A percentile compares a stretch with the other conserved stretches of the same genome.
Evolutionary conservation across 2,113 vertebrate species (phyloP).

Genomic region (Coregonus clupeaformis): DNA sequence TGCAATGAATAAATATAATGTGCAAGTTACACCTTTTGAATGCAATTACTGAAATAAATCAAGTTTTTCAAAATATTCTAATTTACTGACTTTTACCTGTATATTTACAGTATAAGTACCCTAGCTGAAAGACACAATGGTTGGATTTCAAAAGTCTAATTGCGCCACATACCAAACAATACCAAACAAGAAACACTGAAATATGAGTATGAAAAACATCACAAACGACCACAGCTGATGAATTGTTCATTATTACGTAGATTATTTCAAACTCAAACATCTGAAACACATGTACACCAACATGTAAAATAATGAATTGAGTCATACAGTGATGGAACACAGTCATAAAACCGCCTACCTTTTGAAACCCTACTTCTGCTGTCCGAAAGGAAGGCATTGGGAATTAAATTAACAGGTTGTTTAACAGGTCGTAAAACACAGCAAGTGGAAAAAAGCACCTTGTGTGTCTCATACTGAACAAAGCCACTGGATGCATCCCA

Average conservation of each 20-base stretch:
- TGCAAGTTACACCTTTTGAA: no score
- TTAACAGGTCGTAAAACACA: slow-evolving; percentile 52
- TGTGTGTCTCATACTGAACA: slow-evolving; percentile 40
- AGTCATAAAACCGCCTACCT: slow-evolving; percentile 63
- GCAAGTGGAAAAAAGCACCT: slow-evolving; percentile 30
- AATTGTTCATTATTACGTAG: not conserved
- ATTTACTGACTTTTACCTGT: no score
- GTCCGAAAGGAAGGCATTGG: slow-evolving; percentile 53
- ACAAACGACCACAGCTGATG: not conserved
- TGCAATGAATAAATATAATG: no score
- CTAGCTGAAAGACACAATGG: not conserved
- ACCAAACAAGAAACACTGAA: not conserved
- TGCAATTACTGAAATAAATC: no score
- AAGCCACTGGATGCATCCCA: slow-evolving; percentile 7
- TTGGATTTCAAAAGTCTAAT: no score
- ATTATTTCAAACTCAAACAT: not conserved
- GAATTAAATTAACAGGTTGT: slow-evolving; percentile 59
- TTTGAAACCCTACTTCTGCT: slow-evolving; percentile 43
- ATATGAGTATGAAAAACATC: not conserved
- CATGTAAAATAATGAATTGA: not conserved
- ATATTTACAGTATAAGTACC: not conserved
- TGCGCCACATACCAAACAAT: not conserved
- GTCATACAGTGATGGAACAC: slow-evolving; percentile 26
- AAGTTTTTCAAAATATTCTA: no score
- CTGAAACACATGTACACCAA: slow-evolving; percentile 7